phyloP scores from a whole-genome alignment of 2,888 invertebrate genomes.

The Crioceris asparagi region DNA sequence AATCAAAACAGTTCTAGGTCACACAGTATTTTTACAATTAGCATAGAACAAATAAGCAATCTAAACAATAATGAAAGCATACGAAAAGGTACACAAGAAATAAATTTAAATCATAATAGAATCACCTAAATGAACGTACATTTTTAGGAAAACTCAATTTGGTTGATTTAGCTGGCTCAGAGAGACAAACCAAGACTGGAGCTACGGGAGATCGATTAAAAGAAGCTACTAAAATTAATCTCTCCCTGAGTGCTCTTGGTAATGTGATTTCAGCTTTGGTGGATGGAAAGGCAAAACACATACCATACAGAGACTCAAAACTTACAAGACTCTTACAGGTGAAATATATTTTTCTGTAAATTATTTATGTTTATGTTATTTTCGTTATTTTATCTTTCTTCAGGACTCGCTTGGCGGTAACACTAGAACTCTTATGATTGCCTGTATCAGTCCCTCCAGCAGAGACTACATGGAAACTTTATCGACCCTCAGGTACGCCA shows the following conservation, averaged over 20 bases:
- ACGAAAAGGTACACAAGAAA: constrained; percentile 32
- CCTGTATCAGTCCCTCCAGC: constrained; percentile 73
- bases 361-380: background rate
- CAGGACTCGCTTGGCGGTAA: constrained; percentile 77
- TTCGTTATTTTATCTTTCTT: constrained; percentile 8
- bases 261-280: constrained; percentile 84
- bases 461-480: constrained; percentile 76
- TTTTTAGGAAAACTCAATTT: constrained; percentile 63
- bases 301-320: constrained; percentile 78
- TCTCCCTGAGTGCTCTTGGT: constrained; percentile 76
- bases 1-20: constrained; percentile 78
- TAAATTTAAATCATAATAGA: no score
- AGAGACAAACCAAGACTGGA: constrained; percentile 74
- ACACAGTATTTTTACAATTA: constrained; percentile 80
- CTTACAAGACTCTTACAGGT: constrained; percentile 66
- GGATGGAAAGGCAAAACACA: constrained; percentile 70
- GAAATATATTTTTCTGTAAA: constrained; percentile 11
- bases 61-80: constrained; percentile 34
- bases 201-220: constrained; percentile 75
- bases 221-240: constrained; percentile 83
- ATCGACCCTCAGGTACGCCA: constrained; percentile 73
- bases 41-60: constrained; percentile 66
- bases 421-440: constrained; percentile 81
- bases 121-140: no score
- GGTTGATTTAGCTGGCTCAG: constrained; percentile 83